These are phyloP conservation scores for Paedocypris sp. DNA, from an alignment of 2,113 vertebrate species.

Conservation along the genomic window DNA sequence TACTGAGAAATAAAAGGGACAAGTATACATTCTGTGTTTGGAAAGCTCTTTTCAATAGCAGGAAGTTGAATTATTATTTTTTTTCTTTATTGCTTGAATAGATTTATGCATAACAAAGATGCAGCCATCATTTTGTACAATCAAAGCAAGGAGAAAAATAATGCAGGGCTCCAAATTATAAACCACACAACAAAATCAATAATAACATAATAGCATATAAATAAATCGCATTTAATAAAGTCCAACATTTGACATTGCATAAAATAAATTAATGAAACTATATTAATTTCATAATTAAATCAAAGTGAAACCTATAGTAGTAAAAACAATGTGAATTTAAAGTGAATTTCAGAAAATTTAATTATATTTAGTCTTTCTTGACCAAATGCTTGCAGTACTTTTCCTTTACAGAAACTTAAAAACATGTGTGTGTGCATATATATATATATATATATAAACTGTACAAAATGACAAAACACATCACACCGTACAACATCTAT, in stretches of 20 bases:
- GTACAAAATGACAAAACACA: too few species aligned
- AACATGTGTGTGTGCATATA: too few species aligned
- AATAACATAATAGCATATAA: constrained; percentile 1
- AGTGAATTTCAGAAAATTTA: too few species aligned
- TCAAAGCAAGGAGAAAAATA: constrained; percentile 13
- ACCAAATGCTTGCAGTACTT: too few species aligned
- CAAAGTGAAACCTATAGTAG: too few species aligned
- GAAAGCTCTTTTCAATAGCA: constrained; percentile 13
- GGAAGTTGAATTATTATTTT: constrained; percentile 8
- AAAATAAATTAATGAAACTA: constrained; percentile 1
- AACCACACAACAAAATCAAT: constrained; percentile 2
- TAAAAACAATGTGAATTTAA: too few species aligned
- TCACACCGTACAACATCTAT: too few species aligned
- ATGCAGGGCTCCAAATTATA: constrained; percentile 5
- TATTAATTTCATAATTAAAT: too few species aligned
- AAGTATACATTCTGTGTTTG: constrained; percentile 23
- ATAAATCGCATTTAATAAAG: not conserved
- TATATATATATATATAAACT: too few species aligned
- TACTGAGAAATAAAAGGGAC: not conserved
- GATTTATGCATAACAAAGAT: constrained; percentile 34
- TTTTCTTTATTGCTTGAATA: constrained; percentile 44
- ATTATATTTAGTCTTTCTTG: too few species aligned
- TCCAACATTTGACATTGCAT: too few species aligned
- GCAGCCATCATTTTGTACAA: constrained; percentile 9
- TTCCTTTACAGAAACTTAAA: too few species aligned